phyloP scores from a whole-genome alignment of 2,113 vertebrate species.

The Xiphophorus maculatus region DNA sequence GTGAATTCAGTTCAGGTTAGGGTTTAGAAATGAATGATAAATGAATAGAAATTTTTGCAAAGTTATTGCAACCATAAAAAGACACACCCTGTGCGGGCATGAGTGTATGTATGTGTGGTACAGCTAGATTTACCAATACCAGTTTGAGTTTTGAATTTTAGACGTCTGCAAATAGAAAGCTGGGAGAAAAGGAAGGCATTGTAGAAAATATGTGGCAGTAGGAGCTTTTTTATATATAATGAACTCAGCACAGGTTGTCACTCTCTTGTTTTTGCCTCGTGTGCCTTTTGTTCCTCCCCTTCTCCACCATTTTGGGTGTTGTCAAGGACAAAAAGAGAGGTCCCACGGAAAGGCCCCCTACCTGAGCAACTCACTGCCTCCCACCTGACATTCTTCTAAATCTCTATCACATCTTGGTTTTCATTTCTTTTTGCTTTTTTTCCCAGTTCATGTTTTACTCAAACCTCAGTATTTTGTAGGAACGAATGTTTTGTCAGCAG shows the following conservation, averaged over 20 bases:
- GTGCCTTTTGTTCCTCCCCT: constrained; percentile 61
- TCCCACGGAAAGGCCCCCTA: constrained; percentile 62
- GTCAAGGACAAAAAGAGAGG: constrained; percentile 63
- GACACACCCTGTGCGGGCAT: not conserved
- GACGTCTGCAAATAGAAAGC: not conserved
- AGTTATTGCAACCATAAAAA: too few relatives aligned
- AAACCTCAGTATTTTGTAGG: not conserved
- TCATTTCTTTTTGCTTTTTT: not conserved
- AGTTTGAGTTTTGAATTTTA: not conserved
- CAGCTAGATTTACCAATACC: not conserved
- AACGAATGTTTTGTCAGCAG: not conserved
- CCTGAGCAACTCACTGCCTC: constrained; percentile 45
- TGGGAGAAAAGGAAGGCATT: not conserved
- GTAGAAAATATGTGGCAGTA: constrained; percentile 20
- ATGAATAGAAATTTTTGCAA: too few relatives aligned
- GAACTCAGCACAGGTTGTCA: constrained; percentile 67
- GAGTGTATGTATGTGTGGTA: constrained; percentile 17
- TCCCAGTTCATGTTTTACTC: not conserved
- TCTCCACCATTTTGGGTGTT: constrained; percentile 73
- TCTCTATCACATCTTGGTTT: constrained; percentile 13
- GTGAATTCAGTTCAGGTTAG: too few relatives aligned
- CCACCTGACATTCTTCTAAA: constrained; percentile 43
- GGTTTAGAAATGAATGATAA: too few relatives aligned
- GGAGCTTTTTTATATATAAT: constrained; percentile 58
- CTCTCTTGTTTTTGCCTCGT: constrained; percentile 47